Conservation (phyloP, 2,888 invertebrate species). For the Leistus spinibarbis region DNA sequence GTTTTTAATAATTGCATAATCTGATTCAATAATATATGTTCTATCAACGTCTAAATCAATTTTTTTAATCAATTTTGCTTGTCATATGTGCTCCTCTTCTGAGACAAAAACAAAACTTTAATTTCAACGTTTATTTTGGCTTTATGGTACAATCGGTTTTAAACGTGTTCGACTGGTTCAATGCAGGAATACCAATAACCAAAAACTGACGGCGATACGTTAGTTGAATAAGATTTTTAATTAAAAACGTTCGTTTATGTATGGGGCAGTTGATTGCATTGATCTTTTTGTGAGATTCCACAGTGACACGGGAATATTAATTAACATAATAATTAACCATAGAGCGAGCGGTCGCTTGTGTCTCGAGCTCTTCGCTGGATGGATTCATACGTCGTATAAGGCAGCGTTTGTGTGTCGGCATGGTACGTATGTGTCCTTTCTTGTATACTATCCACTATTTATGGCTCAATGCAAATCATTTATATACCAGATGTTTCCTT, state of each 20-base stretch:
- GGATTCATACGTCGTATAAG: background rate
- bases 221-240: slow-evolving; percentile 26
- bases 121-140: no score
- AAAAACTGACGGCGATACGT: slow-evolving; percentile 19
- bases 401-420: background rate
- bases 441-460: no score
- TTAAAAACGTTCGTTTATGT: slow-evolving; percentile 22
- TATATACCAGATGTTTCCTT: background rate
- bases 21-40: no score
- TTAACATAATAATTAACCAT: slow-evolving; percentile 33
- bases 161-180: background rate
- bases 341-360: background rate
- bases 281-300: slow-evolving; percentile 5
- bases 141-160: background rate
- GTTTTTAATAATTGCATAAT: no score
- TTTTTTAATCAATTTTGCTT: no score
- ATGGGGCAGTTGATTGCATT: slow-evolving; percentile 29
- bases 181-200: background rate
- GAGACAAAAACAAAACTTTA: no score
- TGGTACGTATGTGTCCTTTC: background rate
- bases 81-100: no score
- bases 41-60: no score
- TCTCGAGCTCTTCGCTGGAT: background rate
- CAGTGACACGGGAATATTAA: slow-evolving; percentile 29
- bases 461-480: no score